These are phyloP conservation scores for Plumapathes pennacea DNA, from an alignment of 92 coral and sea anemone genomes.

Conservation along the genomic window DNA sequence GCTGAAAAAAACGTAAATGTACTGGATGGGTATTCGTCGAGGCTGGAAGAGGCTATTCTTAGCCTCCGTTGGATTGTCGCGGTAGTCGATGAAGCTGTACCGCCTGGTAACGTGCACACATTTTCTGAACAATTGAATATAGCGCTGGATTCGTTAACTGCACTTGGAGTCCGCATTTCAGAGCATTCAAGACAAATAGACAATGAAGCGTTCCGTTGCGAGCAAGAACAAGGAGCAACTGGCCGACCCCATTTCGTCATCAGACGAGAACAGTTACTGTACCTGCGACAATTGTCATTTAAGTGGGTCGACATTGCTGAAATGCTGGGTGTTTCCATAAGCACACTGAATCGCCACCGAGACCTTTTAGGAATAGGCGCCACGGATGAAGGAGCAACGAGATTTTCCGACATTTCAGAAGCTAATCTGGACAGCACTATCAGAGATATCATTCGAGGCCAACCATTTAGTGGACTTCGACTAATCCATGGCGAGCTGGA, in stretches of 20 bases:
- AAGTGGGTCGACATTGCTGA: slow-evolving; percentile 47
- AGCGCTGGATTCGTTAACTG: background rate
- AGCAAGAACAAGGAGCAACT: background rate
- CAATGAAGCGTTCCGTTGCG: background rate
- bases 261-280: slow-evolving; percentile 14
- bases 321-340: slow-evolving; percentile 22
- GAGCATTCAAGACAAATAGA: background rate
- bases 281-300: slow-evolving; percentile 28
- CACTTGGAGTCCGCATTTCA: background rate
- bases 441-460: background rate
- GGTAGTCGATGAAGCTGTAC: too few relatives aligned
- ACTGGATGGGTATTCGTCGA: too few relatives aligned
- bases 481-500: slow-evolving; percentile 5
- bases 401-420: slow-evolving; percentile 8
- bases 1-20: too few relatives aligned
- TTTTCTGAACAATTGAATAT: too few relatives aligned
- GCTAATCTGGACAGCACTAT: background rate
- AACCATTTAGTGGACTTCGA: background rate
- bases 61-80: too few relatives aligned
- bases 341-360: slow-evolving; percentile 12
- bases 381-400: too few relatives aligned
- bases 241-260: slow-evolving; percentile 21
- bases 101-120: too few relatives aligned
- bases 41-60: too few relatives aligned
- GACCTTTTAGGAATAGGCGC: slow-evolving; percentile 9